phyloP scores from a whole-genome alignment of 2,797 vertebrate genomes.

The Neomorphus geoffroyi region DNA sequence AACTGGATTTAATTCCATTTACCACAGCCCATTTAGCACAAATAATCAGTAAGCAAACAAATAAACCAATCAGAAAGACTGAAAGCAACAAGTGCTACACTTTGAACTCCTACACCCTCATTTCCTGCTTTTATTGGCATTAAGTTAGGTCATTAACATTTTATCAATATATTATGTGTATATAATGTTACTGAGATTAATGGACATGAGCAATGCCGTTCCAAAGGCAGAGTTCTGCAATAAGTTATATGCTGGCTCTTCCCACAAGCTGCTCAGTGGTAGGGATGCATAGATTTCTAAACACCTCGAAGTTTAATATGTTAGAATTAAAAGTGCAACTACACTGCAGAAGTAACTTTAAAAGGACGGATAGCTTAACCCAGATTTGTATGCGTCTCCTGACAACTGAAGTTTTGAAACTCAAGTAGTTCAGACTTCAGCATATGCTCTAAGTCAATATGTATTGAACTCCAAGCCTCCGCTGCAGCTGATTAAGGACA shows the following conservation, averaged over 20 bases:
- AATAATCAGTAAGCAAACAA: conserved; percentile 37
- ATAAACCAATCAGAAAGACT: conserved; percentile 21
- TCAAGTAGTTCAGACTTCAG: conserved; percentile 41
- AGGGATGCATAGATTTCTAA: conserved; percentile 45
- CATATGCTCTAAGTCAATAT: conserved; percentile 48
- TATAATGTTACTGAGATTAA: conserved; percentile 63
- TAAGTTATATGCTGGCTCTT: conserved; percentile 23
- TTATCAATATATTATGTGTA: conserved; percentile 64
- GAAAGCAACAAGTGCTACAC: conserved; percentile 14
- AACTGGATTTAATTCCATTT: too few relatives aligned
- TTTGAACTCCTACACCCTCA: conserved; percentile 52
- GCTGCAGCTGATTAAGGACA: conserved; percentile 49
- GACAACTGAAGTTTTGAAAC: conserved; percentile 48
- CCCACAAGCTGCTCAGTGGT: conserved; percentile 16
- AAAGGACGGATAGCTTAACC: conserved; percentile 15
- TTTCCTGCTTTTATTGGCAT: conserved; percentile 59
- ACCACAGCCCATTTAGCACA: too few relatives aligned
- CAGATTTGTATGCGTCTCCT: conserved; percentile 49
- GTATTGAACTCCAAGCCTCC: conserved; percentile 47
- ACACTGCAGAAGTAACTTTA: conserved; percentile 35
- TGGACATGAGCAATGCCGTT: background rate
- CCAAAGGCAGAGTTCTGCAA: conserved; percentile 19
- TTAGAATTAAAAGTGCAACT: conserved; percentile 26
- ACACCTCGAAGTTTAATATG: conserved; percentile 27
- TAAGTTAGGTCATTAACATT: conserved; percentile 63